Percentiles rank a stretch among this genome's conserved stretches.
phyloP scores from a whole-genome alignment of 2,113 vertebrate genomes.

The Rhombomys opimus region DNA sequence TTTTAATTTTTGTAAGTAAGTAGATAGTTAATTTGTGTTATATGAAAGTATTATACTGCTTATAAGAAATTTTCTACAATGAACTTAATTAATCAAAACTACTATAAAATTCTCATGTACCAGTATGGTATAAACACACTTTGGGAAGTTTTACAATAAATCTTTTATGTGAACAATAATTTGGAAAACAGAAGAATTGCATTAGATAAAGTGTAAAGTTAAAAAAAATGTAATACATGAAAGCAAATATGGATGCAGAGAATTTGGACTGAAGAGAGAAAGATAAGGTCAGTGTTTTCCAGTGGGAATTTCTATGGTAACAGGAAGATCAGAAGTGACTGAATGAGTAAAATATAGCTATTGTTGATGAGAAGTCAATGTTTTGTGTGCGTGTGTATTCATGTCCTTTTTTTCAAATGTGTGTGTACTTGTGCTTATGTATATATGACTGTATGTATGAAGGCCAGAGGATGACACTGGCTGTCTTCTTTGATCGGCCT shows the following conservation, averaged over 20 bases:
- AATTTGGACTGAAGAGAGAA: neutral
- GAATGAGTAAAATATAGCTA: neutral
- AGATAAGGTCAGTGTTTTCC: neutral
- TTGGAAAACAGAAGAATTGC: neutral
- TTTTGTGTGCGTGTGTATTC: neutral
- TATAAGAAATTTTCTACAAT: slow-evolving; percentile 58
- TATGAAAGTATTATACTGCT: neutral
- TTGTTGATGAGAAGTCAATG: neutral
- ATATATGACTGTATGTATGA: neutral
- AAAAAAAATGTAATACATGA: neutral
- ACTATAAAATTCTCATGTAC: neutral
- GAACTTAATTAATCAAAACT: slow-evolving; percentile 54
- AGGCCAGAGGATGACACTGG: neutral
- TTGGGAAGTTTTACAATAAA: slow-evolving; percentile 39
- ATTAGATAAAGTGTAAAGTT: neutral
- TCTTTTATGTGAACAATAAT: slow-evolving; percentile 8
- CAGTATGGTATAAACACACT: slow-evolving; percentile 9
- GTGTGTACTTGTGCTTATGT: neutral
- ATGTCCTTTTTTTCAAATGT: neutral
- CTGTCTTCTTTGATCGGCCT: no score
- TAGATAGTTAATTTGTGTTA: slow-evolving; percentile 24
- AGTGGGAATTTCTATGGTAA: neutral
- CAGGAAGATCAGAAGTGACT: neutral
- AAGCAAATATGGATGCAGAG: neutral
- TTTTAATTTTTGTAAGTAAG: slow-evolving; percentile 53